Evolutionary conservation across 2,888 invertebrate species (phyloP).

Genomic region (Heliothis peltigera): DNA sequence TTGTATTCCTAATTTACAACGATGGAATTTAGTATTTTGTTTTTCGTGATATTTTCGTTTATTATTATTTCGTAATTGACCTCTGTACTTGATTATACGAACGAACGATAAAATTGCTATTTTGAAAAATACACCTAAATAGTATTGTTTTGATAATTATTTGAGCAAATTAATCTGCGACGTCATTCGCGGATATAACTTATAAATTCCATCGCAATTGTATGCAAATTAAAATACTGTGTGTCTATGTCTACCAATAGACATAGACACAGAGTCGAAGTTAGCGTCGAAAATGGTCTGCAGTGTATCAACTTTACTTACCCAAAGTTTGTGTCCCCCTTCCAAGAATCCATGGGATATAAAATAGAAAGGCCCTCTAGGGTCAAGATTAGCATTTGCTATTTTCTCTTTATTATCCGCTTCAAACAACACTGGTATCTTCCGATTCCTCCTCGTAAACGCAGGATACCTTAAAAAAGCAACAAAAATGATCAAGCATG

Average conservation of each 20-base stretch:
- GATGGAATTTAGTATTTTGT: too few relatives aligned
- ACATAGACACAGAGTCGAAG: too few relatives aligned
- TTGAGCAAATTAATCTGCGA: too few relatives aligned
- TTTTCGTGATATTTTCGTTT: too few relatives aligned
- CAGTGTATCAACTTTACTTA: constrained; percentile 73
- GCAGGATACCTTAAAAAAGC: constrained; percentile 83
- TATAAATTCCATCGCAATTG: too few relatives aligned
- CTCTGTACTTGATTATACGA: background rate
- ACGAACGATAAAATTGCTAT: constrained; percentile 23
- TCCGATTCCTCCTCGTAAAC: constrained; percentile 89
- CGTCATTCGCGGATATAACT: too few relatives aligned
- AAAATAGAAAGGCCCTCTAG: constrained; percentile 92
- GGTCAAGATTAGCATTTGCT: constrained; percentile 90
- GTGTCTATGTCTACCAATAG: too few relatives aligned
- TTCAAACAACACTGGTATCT: constrained; percentile 91
- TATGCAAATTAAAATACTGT: too few relatives aligned
- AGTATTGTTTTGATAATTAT: too few relatives aligned
- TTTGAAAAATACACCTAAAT: background rate
- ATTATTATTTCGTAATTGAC: background rate
- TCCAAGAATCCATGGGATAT: constrained; percentile 97
- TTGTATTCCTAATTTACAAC: too few relatives aligned
- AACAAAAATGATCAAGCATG: background rate
- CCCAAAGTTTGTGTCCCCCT: constrained; percentile 95
- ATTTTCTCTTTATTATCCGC: constrained; percentile 92
- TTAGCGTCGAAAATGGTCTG: too few relatives aligned